Percentiles rank a stretch among this genome's conserved stretches.
Evolutionary conservation across 2,113 vertebrate genomes (phyloP).

Genomic region (Scatophagus argus): DNA sequence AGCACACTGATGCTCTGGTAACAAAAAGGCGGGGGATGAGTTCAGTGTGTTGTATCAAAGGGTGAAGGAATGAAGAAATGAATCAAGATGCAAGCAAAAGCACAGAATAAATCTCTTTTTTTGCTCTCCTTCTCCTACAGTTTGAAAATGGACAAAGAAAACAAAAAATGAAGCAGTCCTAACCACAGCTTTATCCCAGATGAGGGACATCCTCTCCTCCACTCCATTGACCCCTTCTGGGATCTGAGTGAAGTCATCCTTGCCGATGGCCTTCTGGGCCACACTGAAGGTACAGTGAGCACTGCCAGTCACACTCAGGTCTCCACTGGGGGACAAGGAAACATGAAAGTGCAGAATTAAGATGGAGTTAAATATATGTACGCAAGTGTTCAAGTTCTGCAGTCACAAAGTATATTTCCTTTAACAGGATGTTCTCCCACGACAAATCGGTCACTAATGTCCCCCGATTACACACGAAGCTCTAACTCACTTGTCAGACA

Average conservation of each 20-base stretch:
- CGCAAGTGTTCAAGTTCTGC: not conserved
- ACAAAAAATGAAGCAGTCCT: conserved; percentile 60
- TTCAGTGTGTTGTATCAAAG: not conserved
- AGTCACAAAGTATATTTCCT: conserved; percentile 24
- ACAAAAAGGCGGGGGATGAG: not conserved
- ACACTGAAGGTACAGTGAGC: conserved; percentile 98
- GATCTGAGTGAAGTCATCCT: conserved; percentile 97
- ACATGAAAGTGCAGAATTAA: conserved; percentile 15
- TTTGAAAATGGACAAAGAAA: not conserved
- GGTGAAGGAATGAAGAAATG: conserved; percentile 23
- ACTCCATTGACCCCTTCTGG: conserved; percentile 96
- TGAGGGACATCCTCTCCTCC: conserved; percentile 95
- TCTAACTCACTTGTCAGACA: conserved; percentile 24
- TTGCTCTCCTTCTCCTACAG: not conserved
- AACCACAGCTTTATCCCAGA: conserved; percentile 99
- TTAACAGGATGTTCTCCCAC: conserved; percentile 24
- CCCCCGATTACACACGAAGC: conserved; percentile 42
- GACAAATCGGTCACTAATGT: conserved; percentile 28
- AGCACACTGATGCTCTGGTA: conserved; percentile 29
- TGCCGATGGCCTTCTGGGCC: conserved; percentile 97
- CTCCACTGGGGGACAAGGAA: conserved; percentile 84
- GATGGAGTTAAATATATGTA: not conserved
- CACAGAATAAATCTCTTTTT: not conserved
- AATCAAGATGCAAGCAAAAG: not conserved
- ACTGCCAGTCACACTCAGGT: conserved; percentile 94